Conservation (phyloP, 2,888 invertebrate genomes). For the Drosophila meridionalis region DNA sequence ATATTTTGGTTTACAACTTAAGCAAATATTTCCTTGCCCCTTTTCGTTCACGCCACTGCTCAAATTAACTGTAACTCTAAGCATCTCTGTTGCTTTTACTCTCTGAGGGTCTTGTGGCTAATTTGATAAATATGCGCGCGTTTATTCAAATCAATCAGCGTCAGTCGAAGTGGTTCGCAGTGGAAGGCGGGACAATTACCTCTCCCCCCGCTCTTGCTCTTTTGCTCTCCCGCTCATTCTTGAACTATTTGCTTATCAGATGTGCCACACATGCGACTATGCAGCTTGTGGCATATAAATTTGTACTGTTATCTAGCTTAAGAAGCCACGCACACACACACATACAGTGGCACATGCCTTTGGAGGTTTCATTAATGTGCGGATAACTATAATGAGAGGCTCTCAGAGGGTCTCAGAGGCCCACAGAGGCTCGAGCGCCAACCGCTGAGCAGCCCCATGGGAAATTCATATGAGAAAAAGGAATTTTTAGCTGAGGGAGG, state of each 20-base stretch:
- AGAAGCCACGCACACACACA: constrained; percentile 11
- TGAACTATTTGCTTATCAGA: constrained; percentile 39
- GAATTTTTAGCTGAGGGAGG: constrained; percentile 1
- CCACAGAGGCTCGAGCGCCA: constrained; percentile 12
- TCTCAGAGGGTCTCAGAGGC: constrained; percentile 32
- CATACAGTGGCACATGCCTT: constrained; percentile 31
- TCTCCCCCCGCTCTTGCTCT: background rate
- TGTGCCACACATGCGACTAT: constrained; percentile 47
- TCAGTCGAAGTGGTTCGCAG: constrained; percentile 47
- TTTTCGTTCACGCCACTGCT: constrained; percentile 27
- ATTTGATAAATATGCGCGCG: constrained; percentile 80
- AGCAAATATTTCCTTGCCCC: background rate
- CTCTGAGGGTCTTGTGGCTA: constrained; percentile 64
- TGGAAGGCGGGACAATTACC: background rate
- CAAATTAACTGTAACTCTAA: constrained; percentile 18
- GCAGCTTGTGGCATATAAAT: constrained; percentile 67
- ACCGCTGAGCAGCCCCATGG: constrained; percentile 18
- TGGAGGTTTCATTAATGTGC: constrained; percentile 75
- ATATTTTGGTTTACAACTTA: background rate
- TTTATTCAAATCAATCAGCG: constrained; percentile 82
- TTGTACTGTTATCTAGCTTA: constrained; percentile 47
- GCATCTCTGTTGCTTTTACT: constrained; percentile 24
- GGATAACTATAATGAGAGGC: constrained; percentile 72
- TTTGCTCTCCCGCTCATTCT: background rate
- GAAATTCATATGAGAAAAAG: constrained; percentile 18